Evolutionary conservation across 1,140 invertebrate species (phyloP).

Genomic region (Papilio aristodemus): DNA sequence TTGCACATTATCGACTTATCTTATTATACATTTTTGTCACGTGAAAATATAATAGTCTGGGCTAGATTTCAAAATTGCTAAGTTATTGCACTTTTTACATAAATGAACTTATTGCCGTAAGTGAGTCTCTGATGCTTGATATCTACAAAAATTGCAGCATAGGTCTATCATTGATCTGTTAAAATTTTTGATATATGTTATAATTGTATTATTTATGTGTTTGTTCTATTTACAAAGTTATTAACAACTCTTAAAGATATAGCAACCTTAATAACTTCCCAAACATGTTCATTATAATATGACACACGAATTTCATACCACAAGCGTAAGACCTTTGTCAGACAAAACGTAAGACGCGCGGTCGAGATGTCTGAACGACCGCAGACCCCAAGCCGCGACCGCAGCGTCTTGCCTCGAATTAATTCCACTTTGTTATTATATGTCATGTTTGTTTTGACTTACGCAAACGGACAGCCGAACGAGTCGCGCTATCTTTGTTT

Average conservation of each 20-base stretch:
- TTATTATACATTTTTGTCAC: too few species aligned
- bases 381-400: not conserved
- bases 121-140: too few species aligned
- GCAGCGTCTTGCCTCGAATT: constrained; percentile 21
- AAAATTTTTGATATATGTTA: too few species aligned
- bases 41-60: too few species aligned
- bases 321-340: constrained; percentile 27
- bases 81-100: too few species aligned
- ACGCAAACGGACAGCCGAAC: constrained; percentile 1
- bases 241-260: not conserved
- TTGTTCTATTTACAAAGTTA: too few species aligned
- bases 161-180: too few species aligned
- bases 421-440: constrained; percentile 23
- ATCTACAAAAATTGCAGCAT: too few species aligned
- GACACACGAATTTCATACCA: not conserved
- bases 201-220: too few species aligned
- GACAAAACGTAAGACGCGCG: not conserved
- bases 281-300: constrained; percentile 18
- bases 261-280: constrained; percentile 3
- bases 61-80: too few species aligned
- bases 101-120: too few species aligned
- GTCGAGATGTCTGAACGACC: constrained; percentile 16
- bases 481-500: not conserved
- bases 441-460: constrained; percentile 27
- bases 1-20: not conserved